Evolutionary conservation across 2,888 invertebrate species (phyloP).

Genomic region (Peribatodes rhomboidaria): DNA sequence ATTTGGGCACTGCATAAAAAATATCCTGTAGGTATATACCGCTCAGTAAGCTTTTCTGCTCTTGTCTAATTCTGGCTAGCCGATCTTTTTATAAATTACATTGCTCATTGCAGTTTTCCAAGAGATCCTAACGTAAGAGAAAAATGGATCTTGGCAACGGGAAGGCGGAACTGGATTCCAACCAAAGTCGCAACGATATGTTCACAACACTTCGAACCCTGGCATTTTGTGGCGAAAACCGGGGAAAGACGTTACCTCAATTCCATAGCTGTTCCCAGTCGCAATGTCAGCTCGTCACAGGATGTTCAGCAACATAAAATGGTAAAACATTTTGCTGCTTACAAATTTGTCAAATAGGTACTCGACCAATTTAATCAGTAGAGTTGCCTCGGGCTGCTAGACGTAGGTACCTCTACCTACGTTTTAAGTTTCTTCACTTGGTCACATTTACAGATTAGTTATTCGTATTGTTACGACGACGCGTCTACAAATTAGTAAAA

Average conservation of each 20-base stretch:
- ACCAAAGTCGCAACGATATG: slow-evolving; percentile 25
- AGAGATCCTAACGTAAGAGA: slow-evolving; percentile 9
- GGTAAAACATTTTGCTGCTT: neutral
- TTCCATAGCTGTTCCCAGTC: slow-evolving; percentile 14
- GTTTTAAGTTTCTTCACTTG: neutral
- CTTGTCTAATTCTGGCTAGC: neutral
- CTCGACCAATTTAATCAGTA: too few species aligned
- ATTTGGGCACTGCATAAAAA: too few species aligned
- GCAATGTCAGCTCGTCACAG: neutral
- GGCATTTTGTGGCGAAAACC: slow-evolving; percentile 23
- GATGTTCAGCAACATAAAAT: neutral
- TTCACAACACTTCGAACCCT: slow-evolving; percentile 24
- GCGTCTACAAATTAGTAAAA: too few species aligned
- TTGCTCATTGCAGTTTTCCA: slow-evolving; percentile 24
- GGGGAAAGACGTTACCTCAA: slow-evolving; percentile 26
- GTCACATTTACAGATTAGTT: too few species aligned
- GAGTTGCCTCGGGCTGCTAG: too few species aligned
- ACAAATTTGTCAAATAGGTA: too few species aligned
- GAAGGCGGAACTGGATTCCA: slow-evolving; percentile 22
- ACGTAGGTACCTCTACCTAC: too few species aligned
- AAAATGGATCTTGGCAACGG: slow-evolving; percentile 27
- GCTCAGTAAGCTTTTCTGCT: too few species aligned
- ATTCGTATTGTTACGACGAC: too few species aligned
- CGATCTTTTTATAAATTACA: neutral
- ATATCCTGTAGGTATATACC: too few species aligned